Evolutionary conservation across 2,113 vertebrate species (phyloP).

Genomic region (Trematocara macrostoma): DNA sequence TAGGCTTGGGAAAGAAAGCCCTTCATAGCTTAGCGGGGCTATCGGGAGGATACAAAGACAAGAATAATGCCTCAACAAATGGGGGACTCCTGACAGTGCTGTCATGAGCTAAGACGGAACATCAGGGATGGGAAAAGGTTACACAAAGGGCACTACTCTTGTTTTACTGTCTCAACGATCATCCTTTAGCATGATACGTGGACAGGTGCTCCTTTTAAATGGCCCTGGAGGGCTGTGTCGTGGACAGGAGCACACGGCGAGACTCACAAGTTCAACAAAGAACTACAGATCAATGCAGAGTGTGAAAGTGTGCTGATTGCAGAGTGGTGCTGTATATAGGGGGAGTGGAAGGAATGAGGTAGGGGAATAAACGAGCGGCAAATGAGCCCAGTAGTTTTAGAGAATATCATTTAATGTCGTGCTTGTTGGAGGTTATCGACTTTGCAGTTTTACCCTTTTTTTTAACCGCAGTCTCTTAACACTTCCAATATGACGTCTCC

Average conservation of each 20-base stretch:
- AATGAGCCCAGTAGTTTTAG: not conserved
- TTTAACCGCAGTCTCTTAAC: not conserved
- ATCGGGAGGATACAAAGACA: not conserved
- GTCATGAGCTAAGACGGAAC: not conserved
- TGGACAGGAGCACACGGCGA: conserved; percentile 7
- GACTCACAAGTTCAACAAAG: conserved; percentile 21
- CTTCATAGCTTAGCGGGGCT: not conserved
- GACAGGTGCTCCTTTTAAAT: conserved; percentile 33
- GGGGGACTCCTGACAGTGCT: conserved; percentile 29
- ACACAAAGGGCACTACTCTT: conserved; percentile 41
- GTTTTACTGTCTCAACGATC: conserved; percentile 56
- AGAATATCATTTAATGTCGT: not conserved
- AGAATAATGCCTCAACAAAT: conserved; percentile 15
- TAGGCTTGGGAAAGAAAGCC: not conserved
- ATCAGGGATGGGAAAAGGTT: conserved; percentile 44
- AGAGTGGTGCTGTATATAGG: not conserved
- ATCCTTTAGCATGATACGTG: conserved; percentile 19
- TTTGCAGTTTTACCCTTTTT: not conserved
- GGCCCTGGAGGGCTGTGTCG: conserved; percentile 31
- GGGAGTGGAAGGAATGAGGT: not conserved
- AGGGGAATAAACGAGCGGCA: not conserved
- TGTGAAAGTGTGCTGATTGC: conserved; percentile 13
- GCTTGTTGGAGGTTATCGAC: not conserved
- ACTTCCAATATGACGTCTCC: not conserved
- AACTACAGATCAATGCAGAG: conserved; percentile 3